A percentile compares a stretch with the other conserved stretches of the same genome.
These are phyloP conservation scores for Chiloscyllium plagiosum DNA, from an alignment of 2,113 vertebrate species.

Conservation along the genomic window DNA sequence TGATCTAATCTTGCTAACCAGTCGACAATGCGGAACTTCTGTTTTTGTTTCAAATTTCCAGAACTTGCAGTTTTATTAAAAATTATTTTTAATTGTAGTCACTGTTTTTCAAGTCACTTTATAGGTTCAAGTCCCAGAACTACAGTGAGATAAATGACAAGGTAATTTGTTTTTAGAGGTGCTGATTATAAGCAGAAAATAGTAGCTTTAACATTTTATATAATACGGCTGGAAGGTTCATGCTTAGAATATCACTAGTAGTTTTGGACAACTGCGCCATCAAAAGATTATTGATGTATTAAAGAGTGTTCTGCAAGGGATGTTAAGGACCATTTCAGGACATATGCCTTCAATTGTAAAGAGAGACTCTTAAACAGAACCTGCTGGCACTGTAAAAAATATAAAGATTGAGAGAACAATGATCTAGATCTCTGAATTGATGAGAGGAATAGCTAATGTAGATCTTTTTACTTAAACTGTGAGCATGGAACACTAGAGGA, in stretches of 20 bases:
- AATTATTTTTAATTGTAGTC: background rate
- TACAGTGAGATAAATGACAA: background rate
- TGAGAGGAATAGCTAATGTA: background rate
- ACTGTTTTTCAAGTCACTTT: background rate
- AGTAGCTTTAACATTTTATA: background rate
- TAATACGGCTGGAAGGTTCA: background rate
- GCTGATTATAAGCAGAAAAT: background rate
- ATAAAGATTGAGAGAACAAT: background rate
- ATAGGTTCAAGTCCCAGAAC: background rate
- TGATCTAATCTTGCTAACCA: no score
- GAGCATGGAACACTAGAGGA: conserved; percentile 17
- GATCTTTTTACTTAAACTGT: conserved; percentile 19
- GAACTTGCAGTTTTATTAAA: no score
- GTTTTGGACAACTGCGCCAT: background rate
- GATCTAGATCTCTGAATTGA: background rate
- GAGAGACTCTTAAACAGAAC: background rate
- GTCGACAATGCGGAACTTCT: no score
- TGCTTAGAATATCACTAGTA: background rate
- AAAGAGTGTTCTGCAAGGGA: background rate
- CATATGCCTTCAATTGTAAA: background rate
- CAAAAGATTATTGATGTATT: background rate
- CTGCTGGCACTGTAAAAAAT: background rate
- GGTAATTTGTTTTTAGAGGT: background rate
- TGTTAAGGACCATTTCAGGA: background rate
- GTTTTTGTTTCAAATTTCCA: no score